Conservation (phyloP, 2,888 invertebrate species). For the Agriopis leucophaearia region DNA sequence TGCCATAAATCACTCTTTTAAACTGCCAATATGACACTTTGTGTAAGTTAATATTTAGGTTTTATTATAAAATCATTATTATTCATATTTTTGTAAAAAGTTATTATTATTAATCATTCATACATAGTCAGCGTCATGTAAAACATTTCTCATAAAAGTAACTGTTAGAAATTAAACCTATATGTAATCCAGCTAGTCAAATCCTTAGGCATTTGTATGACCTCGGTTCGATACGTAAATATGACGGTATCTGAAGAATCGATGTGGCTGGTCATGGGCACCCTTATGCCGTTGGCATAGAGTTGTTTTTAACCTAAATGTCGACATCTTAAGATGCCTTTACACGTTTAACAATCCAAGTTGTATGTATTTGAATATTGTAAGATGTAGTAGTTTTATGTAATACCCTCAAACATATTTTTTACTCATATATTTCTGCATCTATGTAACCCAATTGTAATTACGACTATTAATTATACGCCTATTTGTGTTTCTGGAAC, state of each 20-base stretch:
- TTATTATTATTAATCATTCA: slow-evolving; percentile 57
- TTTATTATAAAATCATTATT: slow-evolving; percentile 53
- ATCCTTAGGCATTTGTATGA: slow-evolving; percentile 59
- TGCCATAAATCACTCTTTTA: slow-evolving; percentile 76
- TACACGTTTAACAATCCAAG: not conserved
- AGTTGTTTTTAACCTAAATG: not conserved
- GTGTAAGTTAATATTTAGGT: slow-evolving; percentile 62
- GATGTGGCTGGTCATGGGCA: not conserved
- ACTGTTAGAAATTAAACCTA: slow-evolving; percentile 48
- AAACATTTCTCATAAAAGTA: slow-evolving; percentile 52
- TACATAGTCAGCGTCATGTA: slow-evolving; percentile 50
- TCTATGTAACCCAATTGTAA: slow-evolving; percentile 46
- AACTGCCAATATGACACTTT: slow-evolving; percentile 83
- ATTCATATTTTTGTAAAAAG: slow-evolving; percentile 72
- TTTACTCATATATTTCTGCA: slow-evolving; percentile 31
- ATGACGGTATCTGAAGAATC: slow-evolving; percentile 1
- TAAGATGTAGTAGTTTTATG: slow-evolving; percentile 21
- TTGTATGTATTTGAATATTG: slow-evolving; percentile 32
- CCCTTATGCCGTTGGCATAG: not conserved
- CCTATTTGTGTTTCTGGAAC: slow-evolving; percentile 55
- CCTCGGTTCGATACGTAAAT: slow-evolving; percentile 39
- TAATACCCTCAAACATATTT: slow-evolving; percentile 9
- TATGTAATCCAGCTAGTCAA: slow-evolving; percentile 67
- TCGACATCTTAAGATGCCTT: not conserved
- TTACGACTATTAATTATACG: slow-evolving; percentile 51